Base-by-base conservation (phyloP, 2,797 vertebrate species). In the Galagoides demidoff region DNA sequence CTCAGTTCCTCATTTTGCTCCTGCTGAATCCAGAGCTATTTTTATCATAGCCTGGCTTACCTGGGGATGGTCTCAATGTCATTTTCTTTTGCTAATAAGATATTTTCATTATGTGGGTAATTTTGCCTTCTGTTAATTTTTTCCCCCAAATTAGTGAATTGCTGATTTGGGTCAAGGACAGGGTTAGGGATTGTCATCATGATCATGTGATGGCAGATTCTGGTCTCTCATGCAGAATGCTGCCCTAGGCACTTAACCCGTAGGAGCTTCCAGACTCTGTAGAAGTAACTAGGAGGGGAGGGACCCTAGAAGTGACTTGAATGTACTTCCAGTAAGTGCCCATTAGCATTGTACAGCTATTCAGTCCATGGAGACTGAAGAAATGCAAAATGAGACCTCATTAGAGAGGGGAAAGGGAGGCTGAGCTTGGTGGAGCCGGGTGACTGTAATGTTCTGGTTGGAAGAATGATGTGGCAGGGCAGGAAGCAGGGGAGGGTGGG, bases 1-100 rank as follows among this genome's bases (percentile, higher is more conserved):
- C 45, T n/a, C 20, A 70, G 59, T 95, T 95, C 83, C 94, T 96
- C 77, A 66, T 96, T 96, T 78, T 76, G 78, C 90, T 82, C 76
- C 34, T 77, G 66, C 83, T 5, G 43, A 68, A 20, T 86, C 91
- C 70, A 64, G 90, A 84, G 79, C 45, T 74, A 1, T 57, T 92
- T 92, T 77, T 37, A 55, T 95, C 39, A 29, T 19, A 86, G 39
- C 39, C n/a, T 66, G 83, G 52, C 85, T 91, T 89, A 61, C 70
- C 43, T 66, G 39, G 29, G 63, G 27, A 3, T 71, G 25, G 31
- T 14, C 55, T 86, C n/a, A 83, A 34, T 49, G 85, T 71, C 49
- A 29, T 63, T 92, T 92, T 83, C 89, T 97, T 94, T 78, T 66
- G 61, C 55, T 79, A 20, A 55, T 45, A 49, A 9, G 29, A 0